Conservation (phyloP, 2,797 vertebrate genomes). For the Loriculus beryllinus region DNA sequence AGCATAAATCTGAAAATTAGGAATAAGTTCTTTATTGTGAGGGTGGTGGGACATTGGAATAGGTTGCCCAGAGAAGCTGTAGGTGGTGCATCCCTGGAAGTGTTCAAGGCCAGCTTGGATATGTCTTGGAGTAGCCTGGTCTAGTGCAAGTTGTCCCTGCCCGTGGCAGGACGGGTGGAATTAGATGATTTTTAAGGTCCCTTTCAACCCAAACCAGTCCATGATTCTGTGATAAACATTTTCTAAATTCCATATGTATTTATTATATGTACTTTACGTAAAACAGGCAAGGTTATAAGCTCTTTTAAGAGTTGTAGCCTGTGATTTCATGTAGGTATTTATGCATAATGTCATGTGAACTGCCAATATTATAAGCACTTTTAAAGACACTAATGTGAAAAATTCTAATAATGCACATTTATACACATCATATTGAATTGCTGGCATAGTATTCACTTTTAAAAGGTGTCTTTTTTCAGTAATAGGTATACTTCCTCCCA, state of each 20-base stretch:
- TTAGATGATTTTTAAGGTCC: background rate
- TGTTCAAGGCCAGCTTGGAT: background rate
- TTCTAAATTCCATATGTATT: background rate
- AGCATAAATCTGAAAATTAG: background rate
- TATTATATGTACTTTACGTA: background rate
- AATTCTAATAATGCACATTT: conserved; percentile 34
- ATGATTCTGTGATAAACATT: background rate
- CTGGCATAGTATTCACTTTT: background rate
- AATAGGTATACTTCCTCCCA: background rate
- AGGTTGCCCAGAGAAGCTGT: background rate
- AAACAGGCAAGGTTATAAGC: conserved; percentile 3
- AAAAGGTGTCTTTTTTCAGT: conserved; percentile 25
- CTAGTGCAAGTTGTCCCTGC: background rate
- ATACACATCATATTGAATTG: conserved; percentile 4
- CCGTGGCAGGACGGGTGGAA: background rate
- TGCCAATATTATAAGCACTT: conserved; percentile 28
- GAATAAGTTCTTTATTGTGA: background rate
- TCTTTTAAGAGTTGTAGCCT: conserved; percentile 19
- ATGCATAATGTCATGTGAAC: background rate
- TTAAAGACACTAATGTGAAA: conserved; percentile 20
- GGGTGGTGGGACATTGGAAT: background rate
- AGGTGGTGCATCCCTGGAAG: background rate
- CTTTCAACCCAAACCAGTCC: background rate
- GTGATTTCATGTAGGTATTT: conserved; percentile 36
- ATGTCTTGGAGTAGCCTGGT: background rate